Base-by-base conservation (phyloP, 2,888 invertebrate species). In the Thyatira batis region DNA sequence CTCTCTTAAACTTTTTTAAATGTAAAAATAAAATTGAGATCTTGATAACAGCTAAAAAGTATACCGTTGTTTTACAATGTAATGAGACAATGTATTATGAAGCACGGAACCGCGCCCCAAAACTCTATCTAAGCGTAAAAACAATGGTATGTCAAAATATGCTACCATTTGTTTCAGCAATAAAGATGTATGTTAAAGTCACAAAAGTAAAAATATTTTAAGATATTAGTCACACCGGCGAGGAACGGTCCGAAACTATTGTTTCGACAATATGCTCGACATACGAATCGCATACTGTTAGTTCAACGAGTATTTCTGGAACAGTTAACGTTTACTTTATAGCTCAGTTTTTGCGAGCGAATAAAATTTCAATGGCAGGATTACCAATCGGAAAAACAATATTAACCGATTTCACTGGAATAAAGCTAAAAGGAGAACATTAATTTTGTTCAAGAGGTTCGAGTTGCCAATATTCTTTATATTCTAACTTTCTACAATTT, bases 231-330 rank as follows among this genome's bases (percentile, higher is more conserved):
- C 85, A 86, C 76, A 78, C 71, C 66, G 65, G 68, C 65, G 61
- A 71, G 71, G 65, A 67, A 71, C 69, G 67, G 74, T 73, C 71
- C 65, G 61, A 74, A 80, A 80, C 82, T 70, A 87, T 87, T 88
- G 85, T 87, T 88, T 79, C 85, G 71, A 78, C 82, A 84, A 75
- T 78, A 72, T 79, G 80, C 79, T 84, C 80, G 75, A 80, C 83
- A 82, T 79, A 84, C 82, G 71, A 82, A 83, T 82, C 80, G 69
- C 81, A 81, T 78, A 82, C 78, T 73, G 80, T 74, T 73, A 64
- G 75, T 71, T 86, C 84, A 88, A 39, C 39, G 39, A 39, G 6
- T 39, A 90, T 89, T 89, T 86, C 78, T 69, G 76, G 80, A 80
- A 78, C 76, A 74, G 78, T 82, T 78, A 76, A 75, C 67, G 82